phyloP scores from a whole-genome alignment of 2,797 vertebrate genomes.

The Sebastolobus alascanus region DNA sequence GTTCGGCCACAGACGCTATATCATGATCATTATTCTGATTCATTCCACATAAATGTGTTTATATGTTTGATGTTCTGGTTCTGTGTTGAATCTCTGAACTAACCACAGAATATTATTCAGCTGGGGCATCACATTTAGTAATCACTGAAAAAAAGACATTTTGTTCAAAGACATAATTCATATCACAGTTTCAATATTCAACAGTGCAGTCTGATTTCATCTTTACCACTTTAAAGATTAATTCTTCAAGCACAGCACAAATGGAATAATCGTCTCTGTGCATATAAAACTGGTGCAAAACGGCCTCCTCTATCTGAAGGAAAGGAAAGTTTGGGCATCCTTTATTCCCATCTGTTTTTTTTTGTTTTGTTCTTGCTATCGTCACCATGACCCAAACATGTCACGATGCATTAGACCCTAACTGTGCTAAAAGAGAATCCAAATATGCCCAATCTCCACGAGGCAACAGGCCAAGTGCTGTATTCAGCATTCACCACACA shows the following conservation, averaged over 20 bases:
- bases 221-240: neutral
- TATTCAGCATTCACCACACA: slow-evolving; percentile 59
- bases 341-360: slow-evolving; percentile 6
- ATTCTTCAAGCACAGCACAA: slow-evolving; percentile 2
- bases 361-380: slow-evolving; percentile 23
- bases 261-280: neutral
- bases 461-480: slow-evolving; percentile 62
- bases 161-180: too few relatives aligned
- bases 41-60: neutral
- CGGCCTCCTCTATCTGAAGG: neutral
- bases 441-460: slow-evolving; percentile 50
- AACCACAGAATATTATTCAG: neutral
- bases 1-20: neutral
- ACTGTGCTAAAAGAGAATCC: slow-evolving; percentile 48
- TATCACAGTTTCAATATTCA: neutral
- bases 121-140: too few relatives aligned
- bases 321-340: slow-evolving; percentile 9
- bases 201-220: neutral
- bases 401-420: slow-evolving; percentile 59
- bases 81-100: neutral
- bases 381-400: slow-evolving; percentile 68
- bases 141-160: neutral
- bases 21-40: neutral
- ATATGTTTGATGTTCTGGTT: neutral
- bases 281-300: slow-evolving; percentile 17